phyloP scores from a whole-genome alignment of 1,140 invertebrate genomes.

The Halyomorpha halys region DNA sequence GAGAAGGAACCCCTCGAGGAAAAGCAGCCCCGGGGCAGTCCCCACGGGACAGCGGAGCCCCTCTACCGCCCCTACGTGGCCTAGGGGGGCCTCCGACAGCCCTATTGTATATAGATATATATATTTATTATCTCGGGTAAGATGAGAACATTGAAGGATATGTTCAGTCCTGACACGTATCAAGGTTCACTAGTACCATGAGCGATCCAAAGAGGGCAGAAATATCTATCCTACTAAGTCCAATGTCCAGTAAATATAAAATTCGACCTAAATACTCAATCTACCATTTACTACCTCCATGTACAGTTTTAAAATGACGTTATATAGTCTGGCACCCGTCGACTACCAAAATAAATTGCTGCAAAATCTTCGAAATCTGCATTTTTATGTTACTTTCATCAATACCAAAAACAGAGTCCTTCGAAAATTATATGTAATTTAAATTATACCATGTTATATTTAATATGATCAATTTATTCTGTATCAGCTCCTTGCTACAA shows the following conservation, averaged over 20 bases:
- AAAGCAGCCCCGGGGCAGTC: neutral
- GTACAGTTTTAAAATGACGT: too few relatives aligned
- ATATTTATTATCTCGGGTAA: neutral
- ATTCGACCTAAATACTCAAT: neutral
- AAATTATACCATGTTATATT: too few relatives aligned
- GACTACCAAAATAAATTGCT: too few relatives aligned
- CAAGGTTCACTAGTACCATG: neutral
- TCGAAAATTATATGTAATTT: too few relatives aligned
- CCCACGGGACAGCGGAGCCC: slow-evolving; percentile 12
- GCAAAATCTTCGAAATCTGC: too few relatives aligned
- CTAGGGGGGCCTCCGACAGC: neutral
- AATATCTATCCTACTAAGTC: too few relatives aligned
- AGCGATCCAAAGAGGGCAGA: neutral
- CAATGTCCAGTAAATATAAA: neutral
- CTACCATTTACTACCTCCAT: too few relatives aligned
- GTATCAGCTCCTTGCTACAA: too few relatives aligned
- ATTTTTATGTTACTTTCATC: too few relatives aligned
- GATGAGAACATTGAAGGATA: neutral
- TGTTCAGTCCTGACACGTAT: neutral
- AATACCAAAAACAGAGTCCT: too few relatives aligned
- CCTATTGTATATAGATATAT: neutral
- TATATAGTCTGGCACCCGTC: too few relatives aligned
- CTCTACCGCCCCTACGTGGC: slow-evolving; percentile 26
- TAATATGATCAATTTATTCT: too few relatives aligned
- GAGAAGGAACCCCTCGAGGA: slow-evolving; percentile 9